phyloP scores from a whole-genome alignment of 2,797 vertebrate species.

The Thaleichthys pacificus region DNA sequence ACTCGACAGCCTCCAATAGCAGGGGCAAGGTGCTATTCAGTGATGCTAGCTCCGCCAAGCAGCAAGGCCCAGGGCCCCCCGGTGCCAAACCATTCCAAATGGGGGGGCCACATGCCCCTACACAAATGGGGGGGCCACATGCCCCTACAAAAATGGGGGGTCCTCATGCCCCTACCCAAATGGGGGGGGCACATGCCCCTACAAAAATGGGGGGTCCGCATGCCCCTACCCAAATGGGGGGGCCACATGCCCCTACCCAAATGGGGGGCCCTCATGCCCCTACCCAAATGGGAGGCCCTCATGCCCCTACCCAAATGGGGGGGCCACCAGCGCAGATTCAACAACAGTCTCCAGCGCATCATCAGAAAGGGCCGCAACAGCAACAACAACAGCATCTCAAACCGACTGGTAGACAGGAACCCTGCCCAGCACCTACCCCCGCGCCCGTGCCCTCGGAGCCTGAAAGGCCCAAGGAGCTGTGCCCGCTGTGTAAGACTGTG shows the following conservation, averaged over 20 bases:
- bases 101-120: constrained; percentile 54
- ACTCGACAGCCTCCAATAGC: constrained; percentile 82
- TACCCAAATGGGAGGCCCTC: no score
- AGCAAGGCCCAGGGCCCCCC: constrained; percentile 56
- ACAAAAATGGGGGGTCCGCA: constrained; percentile 52
- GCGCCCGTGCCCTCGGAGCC: constrained; percentile 76
- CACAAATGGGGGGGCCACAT: constrained; percentile 50
- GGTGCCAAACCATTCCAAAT: constrained; percentile 70
- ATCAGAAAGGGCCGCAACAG: constrained; percentile 54
- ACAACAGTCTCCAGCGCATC: constrained; percentile 56
- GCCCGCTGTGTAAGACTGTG: constrained; percentile 95
- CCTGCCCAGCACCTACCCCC: constrained; percentile 31
- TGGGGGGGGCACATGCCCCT: constrained; percentile 36
- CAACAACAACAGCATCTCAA: constrained; percentile 41
- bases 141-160: constrained; percentile 38
- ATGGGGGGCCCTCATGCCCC: constrained; percentile 42
- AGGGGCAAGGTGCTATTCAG: constrained; percentile 91
- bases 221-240: constrained; percentile 46
- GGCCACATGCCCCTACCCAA: constrained; percentile 53
- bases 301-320: background rate
- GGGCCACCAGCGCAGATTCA: constrained; percentile 48
- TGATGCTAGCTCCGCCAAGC: constrained; percentile 82
- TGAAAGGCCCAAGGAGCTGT: constrained; percentile 81
- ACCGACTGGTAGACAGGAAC: constrained; percentile 42
- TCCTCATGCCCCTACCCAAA: constrained; percentile 35